Conservation (phyloP, 2,113 vertebrate species). For the human region GRCh38 chr13:60873501-60874000, state of each 20-base stretch:
- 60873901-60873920: conserved; percentile 28
- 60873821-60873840: not conserved
- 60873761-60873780: not conserved
- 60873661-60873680: not conserved
- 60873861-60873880: conserved; percentile 24
- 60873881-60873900: conserved; percentile 54
- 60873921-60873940: conserved; percentile 43
- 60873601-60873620: not conserved
- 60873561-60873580: not conserved
- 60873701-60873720: not conserved
- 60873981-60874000: conserved; percentile 65
- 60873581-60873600: not conserved
- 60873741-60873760: not conserved
- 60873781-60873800: not conserved
- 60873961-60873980: conserved; percentile 55
- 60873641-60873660: not conserved
- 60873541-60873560: not conserved
- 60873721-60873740: not conserved
- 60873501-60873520: not conserved
- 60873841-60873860: conserved; percentile 2
- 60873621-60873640: conserved; percentile 3
- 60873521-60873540: not conserved
- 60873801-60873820: conserved; percentile 32
- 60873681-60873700: not conserved
- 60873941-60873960: conserved; percentile 36